These are phyloP conservation scores for Drosophila neonasuta DNA, from an alignment of 2,888 invertebrate species.

Conservation along the genomic window DNA sequence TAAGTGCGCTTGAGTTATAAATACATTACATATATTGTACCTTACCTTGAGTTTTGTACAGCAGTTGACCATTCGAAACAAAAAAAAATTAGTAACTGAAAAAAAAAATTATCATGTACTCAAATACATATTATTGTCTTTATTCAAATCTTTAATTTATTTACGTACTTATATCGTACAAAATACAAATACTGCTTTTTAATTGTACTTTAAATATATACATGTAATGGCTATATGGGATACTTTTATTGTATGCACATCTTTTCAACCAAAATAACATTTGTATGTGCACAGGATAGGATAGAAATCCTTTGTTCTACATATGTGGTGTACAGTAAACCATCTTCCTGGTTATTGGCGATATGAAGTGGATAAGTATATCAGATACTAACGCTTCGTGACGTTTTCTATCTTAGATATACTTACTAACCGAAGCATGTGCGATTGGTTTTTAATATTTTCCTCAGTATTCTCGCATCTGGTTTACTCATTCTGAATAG, in stretches of 20 bases:
- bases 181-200: constrained; percentile 44
- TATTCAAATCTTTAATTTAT: constrained; percentile 59
- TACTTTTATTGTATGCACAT: constrained; percentile 33
- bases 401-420: not conserved
- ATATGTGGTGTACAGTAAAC: constrained; percentile 5
- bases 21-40: constrained; percentile 49
- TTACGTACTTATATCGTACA: constrained; percentile 51
- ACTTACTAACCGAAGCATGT: constrained; percentile 16
- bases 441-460: constrained; percentile 34
- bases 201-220: constrained; percentile 49
- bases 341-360: constrained; percentile 13
- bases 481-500: constrained; percentile 24
- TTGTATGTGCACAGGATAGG: constrained; percentile 8
- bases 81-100: constrained; percentile 56
- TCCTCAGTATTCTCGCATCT: constrained; percentile 14
- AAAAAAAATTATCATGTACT: constrained; percentile 65
- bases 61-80: constrained; percentile 62
- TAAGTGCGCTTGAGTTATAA: constrained; percentile 59
- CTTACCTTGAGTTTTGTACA: constrained; percentile 68
- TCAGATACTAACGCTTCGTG: constrained; percentile 2
- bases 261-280: constrained; percentile 1
- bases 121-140: constrained; percentile 66
- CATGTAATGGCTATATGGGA: constrained; percentile 50
- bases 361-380: constrained; percentile 22
- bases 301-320: constrained; percentile 4